Percentiles rank a stretch among this genome's conserved stretches.
Evolutionary conservation across 2,113 vertebrate species (phyloP).

Genomic region (Elaphurus davidianus): DNA sequence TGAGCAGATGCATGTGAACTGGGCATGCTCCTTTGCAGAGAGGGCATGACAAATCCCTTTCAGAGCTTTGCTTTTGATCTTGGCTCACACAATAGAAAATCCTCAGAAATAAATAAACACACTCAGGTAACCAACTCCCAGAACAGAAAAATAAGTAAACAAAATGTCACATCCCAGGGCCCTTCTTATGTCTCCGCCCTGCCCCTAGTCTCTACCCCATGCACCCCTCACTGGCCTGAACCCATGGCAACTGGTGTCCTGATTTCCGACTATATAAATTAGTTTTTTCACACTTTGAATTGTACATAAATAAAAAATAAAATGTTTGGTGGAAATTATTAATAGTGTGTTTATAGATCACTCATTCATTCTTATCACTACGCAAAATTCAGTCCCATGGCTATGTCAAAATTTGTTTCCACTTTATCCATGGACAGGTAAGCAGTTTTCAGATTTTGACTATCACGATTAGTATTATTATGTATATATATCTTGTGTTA

Average conservation of each 20-base stretch:
- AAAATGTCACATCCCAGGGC: background rate
- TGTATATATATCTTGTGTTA: background rate
- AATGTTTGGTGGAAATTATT: background rate
- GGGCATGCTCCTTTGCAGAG: background rate
- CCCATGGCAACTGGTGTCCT: background rate
- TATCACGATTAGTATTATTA: background rate
- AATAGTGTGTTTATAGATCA: background rate
- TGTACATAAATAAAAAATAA: background rate
- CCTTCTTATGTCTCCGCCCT: background rate
- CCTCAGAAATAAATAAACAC: background rate
- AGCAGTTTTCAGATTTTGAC: background rate
- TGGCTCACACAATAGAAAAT: background rate
- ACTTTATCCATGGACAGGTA: background rate
- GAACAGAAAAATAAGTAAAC: background rate
- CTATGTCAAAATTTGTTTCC: background rate
- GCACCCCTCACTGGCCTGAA: background rate
- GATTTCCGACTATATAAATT: background rate
- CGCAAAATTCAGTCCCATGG: background rate
- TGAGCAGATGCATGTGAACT: background rate
- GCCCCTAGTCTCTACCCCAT: fast-evolving
- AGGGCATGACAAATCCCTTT: background rate
- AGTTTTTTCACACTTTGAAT: background rate
- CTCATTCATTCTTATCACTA: background rate
- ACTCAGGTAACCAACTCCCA: background rate
- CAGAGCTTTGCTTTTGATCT: background rate